Evolutionary conservation across 2,888 invertebrate species (phyloP), one percentile per base, ranked within the genome.

Genomic region (Nomada flava): DNA sequence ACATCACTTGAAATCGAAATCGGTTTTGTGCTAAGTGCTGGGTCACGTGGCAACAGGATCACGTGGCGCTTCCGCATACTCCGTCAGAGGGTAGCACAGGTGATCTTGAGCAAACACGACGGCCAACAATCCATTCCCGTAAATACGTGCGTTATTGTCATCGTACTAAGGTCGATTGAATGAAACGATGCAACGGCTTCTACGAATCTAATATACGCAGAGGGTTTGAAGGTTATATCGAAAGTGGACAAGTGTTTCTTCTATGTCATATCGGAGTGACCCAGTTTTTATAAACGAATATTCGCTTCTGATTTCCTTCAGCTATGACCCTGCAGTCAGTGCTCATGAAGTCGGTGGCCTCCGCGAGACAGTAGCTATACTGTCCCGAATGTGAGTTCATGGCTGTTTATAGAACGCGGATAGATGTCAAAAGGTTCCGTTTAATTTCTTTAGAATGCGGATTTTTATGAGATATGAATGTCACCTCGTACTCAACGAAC

Each of bases 231-330:
- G 62, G 59, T 71, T 71, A 50, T 63, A 64, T 68, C 50, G 50
- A 62, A 2, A 67, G 67, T 29, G 70, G n/a, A 50, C 53, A 65
- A 64, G 76, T 70, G 72, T 64, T 50, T 64, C 76, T 77, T 72
- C 44, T 63, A 76, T 78, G 83, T 82, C 82, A 83, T 57, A 65
- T 71, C 65, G 55, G 62, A 73, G 76, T 91, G 91, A 91, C 89
- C 91, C 78, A 91, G 81, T 91, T 91, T 47, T 47, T 76, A 64
- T 72, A 72, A 83, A 88, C 85, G 86, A 86, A 89, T 86, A 84
- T 84, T 89, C 84, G 64, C 36, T 55, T 71, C 55, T 76, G 76
- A 82, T 73, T 82, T 75, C 81, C 76, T 72, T 77, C 67, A 76
- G 64, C 79, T 86, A 78, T 84, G 86, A 86, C 76, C 79, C 77